These are phyloP conservation scores for Tretioscincus oriximinensis DNA, from an alignment of 2,113 vertebrate genomes.

Conservation along the genomic window DNA sequence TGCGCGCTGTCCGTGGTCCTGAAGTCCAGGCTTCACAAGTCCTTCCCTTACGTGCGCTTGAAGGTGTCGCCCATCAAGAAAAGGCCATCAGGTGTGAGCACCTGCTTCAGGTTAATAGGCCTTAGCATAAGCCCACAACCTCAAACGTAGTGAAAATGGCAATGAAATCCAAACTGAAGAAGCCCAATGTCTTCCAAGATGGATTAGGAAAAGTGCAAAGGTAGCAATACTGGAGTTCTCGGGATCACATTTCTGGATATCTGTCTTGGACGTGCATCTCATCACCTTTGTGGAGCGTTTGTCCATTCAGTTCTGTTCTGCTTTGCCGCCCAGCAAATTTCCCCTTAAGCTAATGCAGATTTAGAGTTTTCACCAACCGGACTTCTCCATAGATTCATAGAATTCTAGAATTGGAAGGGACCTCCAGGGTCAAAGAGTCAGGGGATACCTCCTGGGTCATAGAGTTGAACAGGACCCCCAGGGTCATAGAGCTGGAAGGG, in stretches of 20 bases:
- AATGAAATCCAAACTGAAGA: neutral
- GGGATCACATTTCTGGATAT: neutral
- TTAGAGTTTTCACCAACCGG: neutral
- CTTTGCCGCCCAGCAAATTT: fast-evolving
- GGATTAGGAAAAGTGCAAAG: fast-evolving
- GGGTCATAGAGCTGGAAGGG: too few species aligned
- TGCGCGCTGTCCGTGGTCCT: neutral
- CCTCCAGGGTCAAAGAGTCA: too few species aligned
- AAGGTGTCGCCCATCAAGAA: neutral
- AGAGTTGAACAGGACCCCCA: too few species aligned
- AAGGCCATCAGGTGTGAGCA: neutral
- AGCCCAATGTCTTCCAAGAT: neutral
- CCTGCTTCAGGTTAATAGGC: neutral
- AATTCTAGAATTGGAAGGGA: too few species aligned
- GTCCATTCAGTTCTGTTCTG: neutral
- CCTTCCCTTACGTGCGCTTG: neutral
- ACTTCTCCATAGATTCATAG: too few species aligned
- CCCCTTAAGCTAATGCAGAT: neutral
- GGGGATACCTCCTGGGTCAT: too few species aligned
- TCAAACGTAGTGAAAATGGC: neutral
- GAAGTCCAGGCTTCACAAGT: fast-evolving
- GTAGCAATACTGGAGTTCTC: fast-evolving
- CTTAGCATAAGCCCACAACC: neutral
- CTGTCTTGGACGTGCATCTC: neutral
- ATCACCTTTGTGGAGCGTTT: too few species aligned